Percentiles rank a stretch among this genome's conserved stretches.
Conservation (phyloP, 2,113 vertebrate genomes). For the Todiramphus saurophagus region DNA sequence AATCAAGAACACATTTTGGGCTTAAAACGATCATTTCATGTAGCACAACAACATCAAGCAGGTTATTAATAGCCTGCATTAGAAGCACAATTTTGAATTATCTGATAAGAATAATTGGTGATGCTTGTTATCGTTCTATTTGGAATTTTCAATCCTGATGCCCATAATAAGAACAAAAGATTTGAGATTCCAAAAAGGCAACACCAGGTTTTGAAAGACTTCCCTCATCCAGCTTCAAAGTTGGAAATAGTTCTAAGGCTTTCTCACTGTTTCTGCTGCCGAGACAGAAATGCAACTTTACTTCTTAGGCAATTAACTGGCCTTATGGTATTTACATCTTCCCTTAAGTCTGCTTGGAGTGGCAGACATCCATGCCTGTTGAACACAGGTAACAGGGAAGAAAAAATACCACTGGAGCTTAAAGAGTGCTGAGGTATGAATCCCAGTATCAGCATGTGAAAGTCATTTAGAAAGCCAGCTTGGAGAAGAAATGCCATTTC, state of each 20-base stretch:
- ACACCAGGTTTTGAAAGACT: not conserved
- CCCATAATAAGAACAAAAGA: not conserved
- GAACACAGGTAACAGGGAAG: not conserved
- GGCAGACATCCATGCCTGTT: not conserved
- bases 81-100: conserved; percentile 2
- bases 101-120: conserved; percentile 44
- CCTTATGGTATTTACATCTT: not conserved
- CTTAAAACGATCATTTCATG: not conserved
- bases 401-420: not conserved
- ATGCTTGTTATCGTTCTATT: conserved; percentile 7
- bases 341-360: not conserved
- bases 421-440: not conserved
- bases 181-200: not conserved
- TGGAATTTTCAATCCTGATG: not conserved
- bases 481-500: not conserved
- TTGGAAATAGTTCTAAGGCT: not conserved
- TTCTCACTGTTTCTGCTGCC: not conserved
- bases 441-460: not conserved
- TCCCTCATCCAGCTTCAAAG: not conserved
- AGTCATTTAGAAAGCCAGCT: not conserved
- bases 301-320: not conserved
- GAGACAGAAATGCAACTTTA: conserved; percentile 10
- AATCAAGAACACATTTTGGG: conserved; percentile 9
- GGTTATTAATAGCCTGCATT: conserved; percentile 31
- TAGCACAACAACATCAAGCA: not conserved